These are phyloP conservation scores for Tachystola acroxantha DNA, from an alignment of 2,888 invertebrate genomes.

Conservation along the genomic window DNA sequence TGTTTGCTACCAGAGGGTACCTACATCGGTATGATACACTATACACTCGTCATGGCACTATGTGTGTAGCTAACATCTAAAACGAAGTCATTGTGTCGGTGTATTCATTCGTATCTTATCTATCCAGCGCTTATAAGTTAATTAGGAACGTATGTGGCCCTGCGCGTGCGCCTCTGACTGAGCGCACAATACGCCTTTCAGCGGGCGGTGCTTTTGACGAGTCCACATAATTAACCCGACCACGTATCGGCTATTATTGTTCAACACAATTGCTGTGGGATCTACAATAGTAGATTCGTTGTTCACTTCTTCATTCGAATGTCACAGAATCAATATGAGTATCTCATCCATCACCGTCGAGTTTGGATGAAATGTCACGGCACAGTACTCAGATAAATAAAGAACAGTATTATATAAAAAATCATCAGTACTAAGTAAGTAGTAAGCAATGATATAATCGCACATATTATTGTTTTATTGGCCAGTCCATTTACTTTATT, in stretches of 20 bases:
- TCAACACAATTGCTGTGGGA: constrained; percentile 21
- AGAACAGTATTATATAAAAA: too few relatives aligned
- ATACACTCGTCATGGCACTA: not conserved
- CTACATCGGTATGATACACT: constrained; percentile 1
- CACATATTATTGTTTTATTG: not conserved
- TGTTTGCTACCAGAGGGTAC: not conserved
- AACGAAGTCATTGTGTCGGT: constrained; percentile 31
- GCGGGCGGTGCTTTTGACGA: constrained; percentile 56
- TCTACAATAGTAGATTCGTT: constrained; percentile 10
- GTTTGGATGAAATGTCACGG: too few relatives aligned
- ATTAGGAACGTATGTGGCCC: constrained; percentile 53
- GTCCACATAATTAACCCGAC: constrained; percentile 37
- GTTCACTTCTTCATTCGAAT: constrained; percentile 7
- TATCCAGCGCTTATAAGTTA: constrained; percentile 50
- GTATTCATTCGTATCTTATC: constrained; percentile 31
- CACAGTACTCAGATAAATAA: too few relatives aligned
- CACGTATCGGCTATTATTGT: constrained; percentile 36
- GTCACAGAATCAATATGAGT: too few relatives aligned
- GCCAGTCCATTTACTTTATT: too few relatives aligned
- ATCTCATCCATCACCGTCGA: too few relatives aligned
- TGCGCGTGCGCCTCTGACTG: constrained; percentile 39
- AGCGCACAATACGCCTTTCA: constrained; percentile 58
- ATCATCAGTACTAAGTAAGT: too few relatives aligned
- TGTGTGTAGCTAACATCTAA: constrained; percentile 11
- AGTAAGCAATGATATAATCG: not conserved